Evolutionary conservation across 2,888 invertebrate genomes (phyloP), one percentile per base, ranked within the genome.

Genomic region (Synanthedon andrenaeformis): DNA sequence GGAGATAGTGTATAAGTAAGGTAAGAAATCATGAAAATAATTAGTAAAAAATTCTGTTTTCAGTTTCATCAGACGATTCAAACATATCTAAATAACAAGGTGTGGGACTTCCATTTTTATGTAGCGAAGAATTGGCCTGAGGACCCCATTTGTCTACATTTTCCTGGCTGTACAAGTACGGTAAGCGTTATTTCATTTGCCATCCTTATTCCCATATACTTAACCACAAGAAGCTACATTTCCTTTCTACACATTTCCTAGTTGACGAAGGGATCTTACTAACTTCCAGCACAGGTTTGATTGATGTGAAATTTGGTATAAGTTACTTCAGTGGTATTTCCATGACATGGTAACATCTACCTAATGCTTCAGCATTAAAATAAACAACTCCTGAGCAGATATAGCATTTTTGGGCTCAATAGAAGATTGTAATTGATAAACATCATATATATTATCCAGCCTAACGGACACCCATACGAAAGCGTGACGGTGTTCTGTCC

Each of bases 61-160:
- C 88, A 95, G 95, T 95, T 95, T 89, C 95, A 95, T 88, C 95
- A 95, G 89, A 95, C 95, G 77, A 90, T 95, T 82, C 91, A 93
- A 90, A 95, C 95, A 88, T 95, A 93, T 90, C 91, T 94, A 82
- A 92, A 92, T 89, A 94, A 95, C 87, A 92, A 92, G 75, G 93
- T 95, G 82, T 95, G 95, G 95, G 92, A 95, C 80, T 95, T 95
- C 89, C 90, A 94, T 88, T 95, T 95, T 90, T 95, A 95, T 91
- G 94, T 95, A 78, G 91, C 94, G 71, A 94, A 95, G 84, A 92
- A 90, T 81, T 95, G 95, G 95, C 95, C 95, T 55, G 93, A 94
- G 67, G 91, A 93, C 68, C 93, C 94, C 65, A 92, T 95, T 74
- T 92, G 94, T 74, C 88, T 95, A 69, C 95, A 95, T 81, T 95